A percentile compares a stretch with the other conserved stretches of the same genome.
phyloP scores from a whole-genome alignment of 2,888 invertebrate genomes.

The Allygus modestus region DNA sequence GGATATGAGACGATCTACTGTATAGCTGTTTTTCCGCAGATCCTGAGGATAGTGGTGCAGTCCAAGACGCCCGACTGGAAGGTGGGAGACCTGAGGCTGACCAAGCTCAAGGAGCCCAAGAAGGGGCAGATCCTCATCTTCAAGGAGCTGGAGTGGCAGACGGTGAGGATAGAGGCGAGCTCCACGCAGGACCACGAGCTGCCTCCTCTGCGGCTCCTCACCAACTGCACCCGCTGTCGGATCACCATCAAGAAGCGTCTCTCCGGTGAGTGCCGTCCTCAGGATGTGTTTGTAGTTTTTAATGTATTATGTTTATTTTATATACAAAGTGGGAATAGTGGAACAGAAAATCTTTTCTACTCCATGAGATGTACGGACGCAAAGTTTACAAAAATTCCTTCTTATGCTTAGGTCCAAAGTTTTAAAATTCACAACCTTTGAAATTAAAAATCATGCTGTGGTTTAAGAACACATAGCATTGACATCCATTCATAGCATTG shows the following conservation, averaged over 20 bases:
- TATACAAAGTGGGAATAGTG: too few relatives aligned
- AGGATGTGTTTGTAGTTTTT: slow-evolving; percentile 65
- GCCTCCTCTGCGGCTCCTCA: slow-evolving; percentile 93
- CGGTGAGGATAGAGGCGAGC: slow-evolving; percentile 95
- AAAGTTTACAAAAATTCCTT: too few relatives aligned
- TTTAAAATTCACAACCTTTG: too few relatives aligned
- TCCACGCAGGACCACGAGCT: slow-evolving; percentile 86
- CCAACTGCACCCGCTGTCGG: slow-evolving; percentile 93
- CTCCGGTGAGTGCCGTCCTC: slow-evolving; percentile 83
- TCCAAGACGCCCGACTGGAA: slow-evolving; percentile 96
- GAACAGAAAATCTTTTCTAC: too few relatives aligned
- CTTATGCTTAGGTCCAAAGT: too few relatives aligned
- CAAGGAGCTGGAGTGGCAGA: slow-evolving; percentile 98
- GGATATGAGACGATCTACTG: too few relatives aligned
- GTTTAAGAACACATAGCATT: too few relatives aligned
- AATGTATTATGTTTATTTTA: slow-evolving; percentile 11
- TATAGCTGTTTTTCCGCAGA: slow-evolving; percentile 77
- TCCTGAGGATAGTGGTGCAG: slow-evolving; percentile 94
- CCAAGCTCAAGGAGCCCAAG: slow-evolving; percentile 93
- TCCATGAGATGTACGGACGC: too few relatives aligned
- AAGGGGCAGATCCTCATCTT: slow-evolving; percentile 95
- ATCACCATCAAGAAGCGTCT: slow-evolving; percentile 97
- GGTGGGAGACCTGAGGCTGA: slow-evolving; percentile 90
- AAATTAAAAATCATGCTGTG: too few relatives aligned
- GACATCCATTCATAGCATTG: too few relatives aligned